A percentile compares a stretch with the other conserved stretches of the same genome.
Evolutionary conservation across 2,113 vertebrate genomes (phyloP).

Genomic region (Sapayoa aenigma): DNA sequence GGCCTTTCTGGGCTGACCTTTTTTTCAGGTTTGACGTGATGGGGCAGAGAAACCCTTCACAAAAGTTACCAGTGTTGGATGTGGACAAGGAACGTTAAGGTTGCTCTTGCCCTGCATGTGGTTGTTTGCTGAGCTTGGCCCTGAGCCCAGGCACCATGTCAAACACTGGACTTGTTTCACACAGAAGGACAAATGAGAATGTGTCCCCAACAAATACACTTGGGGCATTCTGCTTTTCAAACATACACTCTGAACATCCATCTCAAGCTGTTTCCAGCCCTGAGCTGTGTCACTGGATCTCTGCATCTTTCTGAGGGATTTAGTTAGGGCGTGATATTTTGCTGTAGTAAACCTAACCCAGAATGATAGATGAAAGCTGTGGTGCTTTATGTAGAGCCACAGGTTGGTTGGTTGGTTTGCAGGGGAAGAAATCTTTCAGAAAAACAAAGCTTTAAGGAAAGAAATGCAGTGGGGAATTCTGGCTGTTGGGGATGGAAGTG

Average conservation of each 20-base stretch:
- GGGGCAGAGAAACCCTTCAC: background rate
- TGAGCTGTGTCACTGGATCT: background rate
- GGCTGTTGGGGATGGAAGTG: background rate
- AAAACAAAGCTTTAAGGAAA: background rate
- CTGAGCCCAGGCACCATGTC: background rate
- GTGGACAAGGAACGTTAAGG: background rate
- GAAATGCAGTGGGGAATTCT: background rate
- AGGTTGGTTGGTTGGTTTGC: background rate
- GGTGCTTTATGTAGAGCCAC: background rate
- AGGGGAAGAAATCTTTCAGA: background rate
- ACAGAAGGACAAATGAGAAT: background rate
- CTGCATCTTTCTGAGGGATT: background rate
- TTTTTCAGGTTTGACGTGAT: background rate
- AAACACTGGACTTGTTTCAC: background rate
- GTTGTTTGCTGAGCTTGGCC: background rate
- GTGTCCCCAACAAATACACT: background rate
- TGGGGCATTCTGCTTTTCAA: background rate
- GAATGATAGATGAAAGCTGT: background rate
- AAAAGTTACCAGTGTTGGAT: fast-evolving
- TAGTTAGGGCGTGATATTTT: background rate
- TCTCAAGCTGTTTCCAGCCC: background rate
- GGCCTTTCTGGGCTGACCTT: background rate
- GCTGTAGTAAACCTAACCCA: background rate
- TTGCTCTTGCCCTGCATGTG: background rate
- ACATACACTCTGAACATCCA: background rate